Evolutionary conservation across 1,140 invertebrate genomes (phyloP), one percentile per base, ranked within the genome.

Genomic region (Pseudomyrmex cubaensis): DNA sequence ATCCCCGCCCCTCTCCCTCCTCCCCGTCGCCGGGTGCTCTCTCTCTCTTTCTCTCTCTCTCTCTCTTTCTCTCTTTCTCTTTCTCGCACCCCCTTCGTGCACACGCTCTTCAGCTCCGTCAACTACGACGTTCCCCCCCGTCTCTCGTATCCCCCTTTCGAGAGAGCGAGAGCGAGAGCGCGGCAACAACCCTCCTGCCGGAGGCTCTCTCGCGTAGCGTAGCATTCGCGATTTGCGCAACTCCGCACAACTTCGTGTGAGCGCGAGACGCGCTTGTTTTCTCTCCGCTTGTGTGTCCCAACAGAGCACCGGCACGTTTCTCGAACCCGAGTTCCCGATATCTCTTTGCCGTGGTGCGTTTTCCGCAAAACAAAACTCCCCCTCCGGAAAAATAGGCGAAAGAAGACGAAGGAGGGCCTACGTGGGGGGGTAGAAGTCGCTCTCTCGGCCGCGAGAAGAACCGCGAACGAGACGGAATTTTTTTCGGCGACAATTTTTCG

Each of bases 1-100:
- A 93, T 93, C 92, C 89, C 90, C 89, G 87, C 87, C 90, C 86
- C 87, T 90, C 89, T 80, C 67, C 70, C 80, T 17, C 66, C 82
- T n/a, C 70, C 82, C 74, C 52, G 52, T 35, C 50, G 48, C 1
- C 50, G 35, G 5, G 35, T 7, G 35, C 52, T 22, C 22, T 22
- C 22, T 22, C 22, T 64, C 20, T 59, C 76, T 1, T 52, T 35
- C 54, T 54, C 56, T 13, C 54, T 70, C 48, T n/a, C 20, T 74
- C 70, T 72, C 69, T n/a, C n/a, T n/a, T n/a, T n/a, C 76, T 1
- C 57, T 35, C 54, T 54, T 61, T 13, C 54, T 70, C 48, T n/a
- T 46, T 74, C 70, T 72, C 69, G 64, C 84, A 62, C 67, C 66
- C 75, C 76, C 52, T 73, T 77, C 22, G 54, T 35, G 35, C 35